Evolutionary conservation across 1,140 invertebrate species (phyloP).

Genomic region (Plodia interpunctella): DNA sequence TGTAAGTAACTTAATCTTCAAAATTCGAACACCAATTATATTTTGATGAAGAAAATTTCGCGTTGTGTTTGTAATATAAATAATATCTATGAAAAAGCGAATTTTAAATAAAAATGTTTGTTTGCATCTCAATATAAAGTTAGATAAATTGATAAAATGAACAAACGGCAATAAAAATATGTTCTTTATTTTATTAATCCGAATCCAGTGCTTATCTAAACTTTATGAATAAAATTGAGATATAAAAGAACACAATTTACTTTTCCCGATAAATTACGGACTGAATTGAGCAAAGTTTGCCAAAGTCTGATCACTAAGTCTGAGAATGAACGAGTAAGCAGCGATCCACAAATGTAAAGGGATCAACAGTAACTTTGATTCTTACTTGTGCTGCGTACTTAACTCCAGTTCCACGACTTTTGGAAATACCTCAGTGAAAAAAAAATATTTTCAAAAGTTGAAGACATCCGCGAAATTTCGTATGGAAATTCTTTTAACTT

Average conservation of each 20-base stretch:
- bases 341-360: background rate
- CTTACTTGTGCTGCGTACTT: background rate
- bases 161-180: background rate
- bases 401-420: background rate
- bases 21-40: no score
- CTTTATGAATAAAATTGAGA: background rate
- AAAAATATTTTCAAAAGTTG: background rate
- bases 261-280: slow-evolving; percentile 3
- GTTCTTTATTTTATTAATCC: background rate
- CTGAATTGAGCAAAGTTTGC: background rate
- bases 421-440: background rate
- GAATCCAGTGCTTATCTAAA: background rate
- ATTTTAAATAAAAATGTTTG: no score
- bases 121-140: no score
- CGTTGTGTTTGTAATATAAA: no score
- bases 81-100: no score
- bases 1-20: no score
- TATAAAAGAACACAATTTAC: slow-evolving; percentile 4
- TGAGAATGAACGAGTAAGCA: slow-evolving; percentile 1
- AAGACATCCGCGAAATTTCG: no score
- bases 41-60: no score
- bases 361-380: background rate
- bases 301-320: background rate
- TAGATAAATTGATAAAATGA: no score
- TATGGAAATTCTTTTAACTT: no score